These are phyloP conservation scores for Sebastes elongatus DNA, from an alignment of 2,797 vertebrate species.

Conservation along the genomic window DNA sequence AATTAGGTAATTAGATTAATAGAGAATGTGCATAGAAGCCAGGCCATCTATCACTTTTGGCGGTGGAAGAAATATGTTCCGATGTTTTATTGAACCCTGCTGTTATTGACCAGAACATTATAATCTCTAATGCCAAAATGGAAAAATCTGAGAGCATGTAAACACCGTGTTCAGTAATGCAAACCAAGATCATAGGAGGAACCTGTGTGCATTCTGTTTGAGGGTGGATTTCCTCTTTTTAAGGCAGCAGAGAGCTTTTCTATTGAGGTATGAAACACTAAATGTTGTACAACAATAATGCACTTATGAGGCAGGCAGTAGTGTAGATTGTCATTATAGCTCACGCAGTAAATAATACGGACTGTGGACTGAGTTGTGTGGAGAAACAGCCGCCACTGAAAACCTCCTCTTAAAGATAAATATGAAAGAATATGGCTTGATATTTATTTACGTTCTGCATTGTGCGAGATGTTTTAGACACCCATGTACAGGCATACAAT, in stretches of 20 bases:
- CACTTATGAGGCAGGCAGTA: slow-evolving; percentile 82
- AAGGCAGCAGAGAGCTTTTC: slow-evolving; percentile 72
- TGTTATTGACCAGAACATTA: not conserved
- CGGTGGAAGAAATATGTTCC: not conserved
- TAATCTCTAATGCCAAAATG: not conserved
- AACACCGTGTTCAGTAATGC: not conserved
- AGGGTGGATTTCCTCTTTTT: slow-evolving; percentile 55
- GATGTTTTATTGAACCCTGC: not conserved
- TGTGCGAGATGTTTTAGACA: not conserved
- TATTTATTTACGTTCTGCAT: not conserved
- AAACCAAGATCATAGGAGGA: slow-evolving; percentile 11
- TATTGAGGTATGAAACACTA: slow-evolving; percentile 71
- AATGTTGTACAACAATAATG: slow-evolving; percentile 80
- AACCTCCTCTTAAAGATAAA: slow-evolving; percentile 52
- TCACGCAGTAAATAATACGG: slow-evolving; percentile 44
- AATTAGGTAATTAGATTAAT: slow-evolving; percentile 3
- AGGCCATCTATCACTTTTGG: not conserved
- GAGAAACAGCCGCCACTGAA: slow-evolving; percentile 46
- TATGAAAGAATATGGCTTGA: slow-evolving; percentile 1
- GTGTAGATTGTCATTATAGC: slow-evolving; percentile 59
- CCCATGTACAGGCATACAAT: not conserved
- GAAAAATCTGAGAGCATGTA: not conserved
- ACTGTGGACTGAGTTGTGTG: slow-evolving; percentile 36
- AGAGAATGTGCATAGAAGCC: not conserved
- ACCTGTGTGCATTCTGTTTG: slow-evolving; percentile 24